phyloP scores from a whole-genome alignment of 2,797 vertebrate genomes.

The Dromococcyx pavoninus region DNA sequence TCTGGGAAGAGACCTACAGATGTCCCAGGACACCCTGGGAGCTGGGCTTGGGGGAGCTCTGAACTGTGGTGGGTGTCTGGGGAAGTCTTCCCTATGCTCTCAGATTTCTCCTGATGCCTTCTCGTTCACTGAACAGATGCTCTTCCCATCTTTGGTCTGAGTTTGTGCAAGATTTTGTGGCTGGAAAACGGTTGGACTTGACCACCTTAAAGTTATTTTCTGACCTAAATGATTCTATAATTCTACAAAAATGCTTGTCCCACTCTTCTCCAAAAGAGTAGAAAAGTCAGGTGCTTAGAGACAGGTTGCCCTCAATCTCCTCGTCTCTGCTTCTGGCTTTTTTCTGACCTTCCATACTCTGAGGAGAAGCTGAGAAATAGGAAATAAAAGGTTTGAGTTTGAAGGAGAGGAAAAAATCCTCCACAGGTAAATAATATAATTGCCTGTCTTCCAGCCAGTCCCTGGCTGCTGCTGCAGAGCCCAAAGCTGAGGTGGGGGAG shows the following conservation, averaged over 20 bases:
- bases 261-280: neutral
- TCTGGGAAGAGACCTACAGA: too few relatives aligned
- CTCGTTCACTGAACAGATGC: neutral
- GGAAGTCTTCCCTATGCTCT: rapidly evolving
- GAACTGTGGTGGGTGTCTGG: too few relatives aligned
- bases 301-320: neutral
- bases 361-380: neutral
- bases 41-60: neutral
- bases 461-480: neutral
- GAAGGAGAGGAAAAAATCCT: neutral
- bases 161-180: neutral
- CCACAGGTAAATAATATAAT: neutral
- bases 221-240: rapidly evolving
- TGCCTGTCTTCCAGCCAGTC: neutral
- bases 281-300: neutral
- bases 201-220: neutral
- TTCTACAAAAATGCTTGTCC: neutral
- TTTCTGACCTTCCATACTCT: neutral
- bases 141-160: neutral
- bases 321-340: neutral
- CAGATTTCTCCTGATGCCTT: rapidly evolving
- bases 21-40: rapidly evolving
- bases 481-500: rapidly evolving
- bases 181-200: rapidly evolving
- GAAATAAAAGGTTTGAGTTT: neutral